Conservation (phyloP, 2,888 invertebrate genomes). For the Zaprionus obscuricornis region DNA sequence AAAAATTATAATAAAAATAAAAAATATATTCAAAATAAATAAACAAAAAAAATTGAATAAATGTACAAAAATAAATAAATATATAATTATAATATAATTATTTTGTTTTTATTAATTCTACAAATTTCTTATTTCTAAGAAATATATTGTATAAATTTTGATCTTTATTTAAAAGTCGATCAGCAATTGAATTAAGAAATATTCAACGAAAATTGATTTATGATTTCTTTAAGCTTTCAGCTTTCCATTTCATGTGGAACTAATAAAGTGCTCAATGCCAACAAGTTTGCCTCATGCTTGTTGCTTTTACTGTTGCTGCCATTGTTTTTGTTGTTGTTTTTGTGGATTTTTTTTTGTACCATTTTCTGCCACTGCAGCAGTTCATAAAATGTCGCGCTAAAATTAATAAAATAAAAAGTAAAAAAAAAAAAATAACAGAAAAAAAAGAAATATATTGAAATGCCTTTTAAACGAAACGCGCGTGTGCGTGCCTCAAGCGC, state of each 20-base stretch:
- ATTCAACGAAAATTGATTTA: constrained; percentile 32
- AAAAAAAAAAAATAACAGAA: constrained; percentile 15
- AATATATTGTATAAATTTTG: not conserved
- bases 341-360: constrained; percentile 6
- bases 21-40: too few species aligned
- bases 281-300: constrained; percentile 40
- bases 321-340: constrained; percentile 9
- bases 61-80: too few species aligned
- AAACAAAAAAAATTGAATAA: too few species aligned
- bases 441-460: constrained; percentile 36
- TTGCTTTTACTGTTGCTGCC: constrained; percentile 14
- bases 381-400: constrained; percentile 61
- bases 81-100: too few species aligned
- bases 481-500: constrained; percentile 70
- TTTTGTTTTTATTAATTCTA: too few species aligned
- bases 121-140: too few species aligned
- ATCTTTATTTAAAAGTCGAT: not conserved
- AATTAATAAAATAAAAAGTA: constrained; percentile 55
- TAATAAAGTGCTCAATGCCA: constrained; percentile 66
- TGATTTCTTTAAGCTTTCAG: constrained; percentile 11
- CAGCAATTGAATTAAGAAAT: constrained; percentile 40
- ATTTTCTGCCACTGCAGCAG: constrained; percentile 47
- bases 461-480: constrained; percentile 64
- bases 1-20: too few species aligned
- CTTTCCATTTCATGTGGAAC: constrained; percentile 41